Evolutionary conservation across 2,797 vertebrate genomes (phyloP).

Genomic region (Petrocephalus sullivani): DNA sequence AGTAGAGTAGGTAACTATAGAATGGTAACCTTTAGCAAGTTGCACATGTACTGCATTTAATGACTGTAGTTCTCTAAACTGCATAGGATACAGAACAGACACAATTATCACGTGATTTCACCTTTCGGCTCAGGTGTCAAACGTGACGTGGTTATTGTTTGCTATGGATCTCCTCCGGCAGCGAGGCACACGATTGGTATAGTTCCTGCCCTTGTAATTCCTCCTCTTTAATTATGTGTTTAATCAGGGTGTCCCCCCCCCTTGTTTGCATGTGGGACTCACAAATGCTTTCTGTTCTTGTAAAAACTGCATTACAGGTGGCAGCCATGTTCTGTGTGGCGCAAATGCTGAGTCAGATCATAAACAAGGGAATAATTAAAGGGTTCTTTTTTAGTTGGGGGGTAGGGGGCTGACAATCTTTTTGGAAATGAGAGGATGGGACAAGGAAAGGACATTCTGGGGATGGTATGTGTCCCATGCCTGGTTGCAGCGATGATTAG

Average conservation of each 20-base stretch:
- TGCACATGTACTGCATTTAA: constrained; percentile 50
- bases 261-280: constrained; percentile 52
- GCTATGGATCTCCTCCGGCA: constrained; percentile 15
- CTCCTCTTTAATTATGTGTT: constrained; percentile 42
- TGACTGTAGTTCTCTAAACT: constrained; percentile 58
- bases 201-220: constrained; percentile 11
- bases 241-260: constrained; percentile 56
- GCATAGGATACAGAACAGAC: constrained; percentile 46
- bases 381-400: not conserved
- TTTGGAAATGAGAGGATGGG: not conserved
- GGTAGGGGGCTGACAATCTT: not conserved
- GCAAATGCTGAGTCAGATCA: constrained; percentile 3
- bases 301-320: constrained; percentile 55
- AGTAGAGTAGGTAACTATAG: constrained; percentile 47
- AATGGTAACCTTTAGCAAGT: constrained; percentile 41
- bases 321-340: constrained; percentile 15
- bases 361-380: not conserved
- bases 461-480: not conserved
- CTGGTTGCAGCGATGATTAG: not conserved
- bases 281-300: constrained; percentile 41
- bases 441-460: not conserved
- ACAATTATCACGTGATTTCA: constrained; percentile 42
- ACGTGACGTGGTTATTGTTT: constrained; percentile 42
- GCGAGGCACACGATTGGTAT: constrained; percentile 37
- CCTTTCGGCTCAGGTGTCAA: constrained; percentile 49